Evolutionary conservation across 2,888 invertebrate genomes (phyloP), one percentile per base, ranked within the genome.

Genomic region (Yponomeuta plumbellus): DNA sequence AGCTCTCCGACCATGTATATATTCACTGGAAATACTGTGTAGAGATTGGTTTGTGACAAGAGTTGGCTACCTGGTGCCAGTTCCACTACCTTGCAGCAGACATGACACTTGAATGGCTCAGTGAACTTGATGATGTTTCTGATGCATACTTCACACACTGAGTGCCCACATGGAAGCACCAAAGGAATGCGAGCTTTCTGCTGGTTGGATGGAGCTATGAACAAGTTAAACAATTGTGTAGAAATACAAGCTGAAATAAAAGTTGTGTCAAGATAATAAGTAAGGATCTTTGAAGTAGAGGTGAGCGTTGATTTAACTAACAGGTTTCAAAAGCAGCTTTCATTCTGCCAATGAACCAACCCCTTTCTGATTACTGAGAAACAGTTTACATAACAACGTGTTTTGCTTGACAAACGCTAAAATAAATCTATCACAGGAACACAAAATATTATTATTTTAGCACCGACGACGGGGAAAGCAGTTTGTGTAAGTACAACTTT

Each of bases 111-210:
- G 58, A 92, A 81, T 0, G 87, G 88, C 70, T 90, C 91, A 23
- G 72, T 69, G 71, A 84, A 86, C 70, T 79, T 83, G 0, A 82
- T 69, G 26, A 84, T 77, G 68, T 80, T 84, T 56, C 76, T 81
- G 17, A 94, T 77, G 76, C 96, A 96, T 64, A 85, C 91, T 71
- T 94, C 94, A 73, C 96, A 96, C 73, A 94, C 87, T 2, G 93
- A 88, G 78, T 96, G 96, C 0, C 93, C 93, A 75, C 96, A 96
- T 69, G 88, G 74, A 68, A 95, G 78, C 57, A 95, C 81, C 26
- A 95, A 81, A 0, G 96, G 95, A 56, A 88, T 71, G 68, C 86
- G 88, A 5, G 72, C 72, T 72, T 80, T 80, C 44, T 71, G 57
- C 1, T 77, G 72, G 44, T 52, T 52, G 64, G 79, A 68, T 6